Percentiles rank a stretch among this genome's conserved stretches.
phyloP scores from a whole-genome alignment of 2,888 invertebrate genomes.

The Frankliniella intonsa region DNA sequence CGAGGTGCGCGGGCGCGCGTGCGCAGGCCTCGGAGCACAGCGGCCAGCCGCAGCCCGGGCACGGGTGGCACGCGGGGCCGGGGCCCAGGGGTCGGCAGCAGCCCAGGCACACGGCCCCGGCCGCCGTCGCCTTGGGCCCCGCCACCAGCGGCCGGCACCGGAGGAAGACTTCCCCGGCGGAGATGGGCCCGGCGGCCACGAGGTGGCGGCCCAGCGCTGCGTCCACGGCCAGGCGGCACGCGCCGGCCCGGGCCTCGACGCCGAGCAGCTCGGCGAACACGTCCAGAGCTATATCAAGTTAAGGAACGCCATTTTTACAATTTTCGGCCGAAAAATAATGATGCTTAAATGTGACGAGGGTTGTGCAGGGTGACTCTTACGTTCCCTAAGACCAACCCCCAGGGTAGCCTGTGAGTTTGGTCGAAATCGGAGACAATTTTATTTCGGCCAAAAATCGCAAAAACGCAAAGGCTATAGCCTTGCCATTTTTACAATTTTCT shows the following conservation, averaged over 20 bases:
- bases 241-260: neutral
- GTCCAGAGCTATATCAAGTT: too few species aligned
- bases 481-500: too few species aligned
- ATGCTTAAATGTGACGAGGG: too few species aligned
- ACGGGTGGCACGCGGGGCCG: neutral
- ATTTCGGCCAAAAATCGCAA: too few species aligned
- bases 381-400: too few species aligned
- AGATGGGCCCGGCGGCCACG: neutral
- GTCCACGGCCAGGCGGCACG: neutral
- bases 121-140: neutral
- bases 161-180: constrained; percentile 6
- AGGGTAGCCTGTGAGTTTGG: too few species aligned
- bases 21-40: neutral
- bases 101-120: neutral
- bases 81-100: neutral
- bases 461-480: too few species aligned
- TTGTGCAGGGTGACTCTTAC: too few species aligned
- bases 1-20: neutral
- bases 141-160: neutral
- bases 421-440: too few species aligned
- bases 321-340: too few species aligned
- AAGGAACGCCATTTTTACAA: too few species aligned
- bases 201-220: neutral
- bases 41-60: neutral
- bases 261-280: neutral